phyloP scores from a whole-genome alignment of 2,797 vertebrate species.

The Manis javanica region DNA sequence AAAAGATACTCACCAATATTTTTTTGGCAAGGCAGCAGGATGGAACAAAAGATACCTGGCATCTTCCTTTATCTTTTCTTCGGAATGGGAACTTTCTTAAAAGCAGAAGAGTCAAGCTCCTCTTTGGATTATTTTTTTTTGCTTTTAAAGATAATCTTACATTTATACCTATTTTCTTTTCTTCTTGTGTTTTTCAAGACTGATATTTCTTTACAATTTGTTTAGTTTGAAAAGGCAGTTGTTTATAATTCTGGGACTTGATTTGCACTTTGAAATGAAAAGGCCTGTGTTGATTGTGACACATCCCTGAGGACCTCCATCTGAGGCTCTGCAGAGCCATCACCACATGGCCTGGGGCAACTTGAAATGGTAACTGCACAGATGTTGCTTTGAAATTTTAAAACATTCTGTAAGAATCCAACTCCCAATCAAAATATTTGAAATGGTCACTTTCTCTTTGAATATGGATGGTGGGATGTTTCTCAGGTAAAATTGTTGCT shows the following conservation, averaged over 20 bases:
- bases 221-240: background rate
- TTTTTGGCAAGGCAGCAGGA: background rate
- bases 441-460: background rate
- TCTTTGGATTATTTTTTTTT: background rate
- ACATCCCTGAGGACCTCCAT: background rate
- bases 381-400: background rate
- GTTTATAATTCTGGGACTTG: conserved; percentile 26
- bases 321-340: background rate
- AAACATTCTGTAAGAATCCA: background rate
- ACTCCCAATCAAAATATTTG: background rate
- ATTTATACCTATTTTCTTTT: background rate
- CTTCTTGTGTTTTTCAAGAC: background rate
- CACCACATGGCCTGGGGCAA: too few species aligned
- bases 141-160: background rate
- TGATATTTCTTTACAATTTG: background rate
- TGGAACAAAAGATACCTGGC: background rate
- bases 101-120: background rate
- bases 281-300: background rate
- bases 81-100: background rate
- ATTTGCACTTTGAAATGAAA: conserved; percentile 41
- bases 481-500: background rate
- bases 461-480: background rate
- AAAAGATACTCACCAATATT: background rate
- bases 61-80: background rate
- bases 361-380: background rate